phyloP scores from a whole-genome alignment of 2,888 invertebrate genomes.

The Callyntrura sp. region DNA sequence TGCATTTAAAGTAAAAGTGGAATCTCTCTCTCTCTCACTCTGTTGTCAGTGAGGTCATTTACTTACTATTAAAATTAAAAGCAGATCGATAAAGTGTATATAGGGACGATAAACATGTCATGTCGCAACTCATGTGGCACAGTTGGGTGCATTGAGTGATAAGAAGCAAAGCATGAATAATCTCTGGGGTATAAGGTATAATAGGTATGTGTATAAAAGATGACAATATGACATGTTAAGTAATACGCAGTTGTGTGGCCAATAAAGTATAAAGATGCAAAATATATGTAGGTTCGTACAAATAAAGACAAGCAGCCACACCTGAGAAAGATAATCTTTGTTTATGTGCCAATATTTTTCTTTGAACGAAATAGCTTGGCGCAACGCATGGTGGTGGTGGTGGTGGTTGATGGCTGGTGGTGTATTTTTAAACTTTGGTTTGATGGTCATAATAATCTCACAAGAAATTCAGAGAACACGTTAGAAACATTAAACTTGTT shows the following conservation, averaged over 20 bases:
- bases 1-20: too few species aligned
- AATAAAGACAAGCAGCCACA: slow-evolving; percentile 19
- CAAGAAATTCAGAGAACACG: background rate
- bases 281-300: too few species aligned
- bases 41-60: background rate
- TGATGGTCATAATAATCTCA: background rate
- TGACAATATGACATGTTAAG: too few species aligned
- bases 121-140: background rate
- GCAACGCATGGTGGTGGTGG: too few species aligned
- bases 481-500: background rate
- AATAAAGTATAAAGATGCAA: background rate
- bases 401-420: background rate
- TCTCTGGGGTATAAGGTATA: background rate
- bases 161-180: background rate
- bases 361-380: too few species aligned
- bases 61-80: too few species aligned
- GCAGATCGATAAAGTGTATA: too few species aligned
- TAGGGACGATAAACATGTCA: background rate
- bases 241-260: background rate
- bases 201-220: too few species aligned
- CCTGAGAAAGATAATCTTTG: slow-evolving; percentile 20
- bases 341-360: slow-evolving; percentile 1
- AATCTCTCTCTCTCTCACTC: background rate
- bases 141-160: background rate
- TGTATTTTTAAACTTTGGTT: background rate